Conservation (phyloP, 2,113 vertebrate genomes). For the Eurystomus gularis region DNA sequence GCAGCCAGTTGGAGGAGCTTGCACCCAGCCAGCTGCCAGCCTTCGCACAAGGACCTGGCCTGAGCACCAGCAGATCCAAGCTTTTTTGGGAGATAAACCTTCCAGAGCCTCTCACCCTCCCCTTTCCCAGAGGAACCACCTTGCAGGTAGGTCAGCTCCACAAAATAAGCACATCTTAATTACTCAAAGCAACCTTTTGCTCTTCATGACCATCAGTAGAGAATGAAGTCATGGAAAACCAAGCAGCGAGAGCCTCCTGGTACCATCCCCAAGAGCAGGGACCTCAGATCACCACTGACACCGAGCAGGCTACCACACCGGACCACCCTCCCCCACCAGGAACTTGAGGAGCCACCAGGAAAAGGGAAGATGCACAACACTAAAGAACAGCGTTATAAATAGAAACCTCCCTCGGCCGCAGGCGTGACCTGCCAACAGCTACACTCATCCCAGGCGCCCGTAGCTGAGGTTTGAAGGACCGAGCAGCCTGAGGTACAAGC, state of each 20-base stretch:
- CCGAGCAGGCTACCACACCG: accelerated
- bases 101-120: neutral
- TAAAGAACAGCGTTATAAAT: neutral
- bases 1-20: slow-evolving; percentile 1
- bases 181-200: accelerated
- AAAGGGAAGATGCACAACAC: neutral
- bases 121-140: neutral
- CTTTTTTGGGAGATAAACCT: neutral
- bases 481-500: accelerated
- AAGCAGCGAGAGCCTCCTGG: accelerated
- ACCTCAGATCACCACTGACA: neutral
- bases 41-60: neutral
- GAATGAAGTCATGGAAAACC: accelerated
- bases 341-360: neutral
- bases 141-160: neutral
- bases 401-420: neutral
- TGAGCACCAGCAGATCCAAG: neutral
- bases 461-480: accelerated
- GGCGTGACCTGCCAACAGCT: neutral
- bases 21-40: neutral
- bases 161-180: accelerated
- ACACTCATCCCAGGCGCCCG: accelerated
- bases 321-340: neutral
- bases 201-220: neutral
- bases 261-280: neutral